Base-by-base conservation (phyloP, 1,140 invertebrate species). In the Wasmannia auropunctata region DNA sequence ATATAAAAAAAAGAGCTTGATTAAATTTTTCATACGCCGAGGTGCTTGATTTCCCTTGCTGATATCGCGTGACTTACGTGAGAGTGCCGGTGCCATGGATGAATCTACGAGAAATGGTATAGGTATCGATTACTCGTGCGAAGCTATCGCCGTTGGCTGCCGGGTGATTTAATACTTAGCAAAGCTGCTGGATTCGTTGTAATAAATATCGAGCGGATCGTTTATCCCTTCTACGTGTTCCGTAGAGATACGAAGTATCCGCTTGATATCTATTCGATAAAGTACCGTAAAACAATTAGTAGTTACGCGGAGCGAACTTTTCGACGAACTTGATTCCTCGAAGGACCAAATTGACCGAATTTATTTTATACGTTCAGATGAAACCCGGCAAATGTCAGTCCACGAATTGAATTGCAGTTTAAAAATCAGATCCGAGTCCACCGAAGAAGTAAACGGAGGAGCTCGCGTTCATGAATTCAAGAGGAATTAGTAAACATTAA, bases 51-150 rank as follows among this genome's bases (percentile, higher is more conserved):
- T 80, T 77, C 51, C n/a, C 58, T 77, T 77, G 25, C 19, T 46
- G 74, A 76, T 86, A 75, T 80, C 34, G 51, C 46, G 16, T 75
- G 80, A 93, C 91, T 93, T 92, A 92, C 88, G 86, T 91, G 91
- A 85, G 22, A 25, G 87, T 89, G 89, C 79, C 87, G 86, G 85
- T 92, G 88, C 81, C 87, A 79, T 88, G 90, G 92, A 92, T 92
- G 90, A 90, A 91, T 92, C 86, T 91, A 89, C 91, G 92, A 94
- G 91, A 94, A 94, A 94, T 93, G 91, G 92, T 91, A 87, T 91
- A 93, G 92, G 91, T 87, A 87, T 75, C n/a, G 67, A 88, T 88
- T 88, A 80, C 34, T 79, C 54, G 65, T 63, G 63, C 62, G 58
- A 72, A 62, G 40, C 81, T 74, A 70, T 83, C 37, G 67, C 40